These are phyloP conservation scores for Melieria omissa DNA, from an alignment of 2,888 invertebrate species.

Conservation along the genomic window DNA sequence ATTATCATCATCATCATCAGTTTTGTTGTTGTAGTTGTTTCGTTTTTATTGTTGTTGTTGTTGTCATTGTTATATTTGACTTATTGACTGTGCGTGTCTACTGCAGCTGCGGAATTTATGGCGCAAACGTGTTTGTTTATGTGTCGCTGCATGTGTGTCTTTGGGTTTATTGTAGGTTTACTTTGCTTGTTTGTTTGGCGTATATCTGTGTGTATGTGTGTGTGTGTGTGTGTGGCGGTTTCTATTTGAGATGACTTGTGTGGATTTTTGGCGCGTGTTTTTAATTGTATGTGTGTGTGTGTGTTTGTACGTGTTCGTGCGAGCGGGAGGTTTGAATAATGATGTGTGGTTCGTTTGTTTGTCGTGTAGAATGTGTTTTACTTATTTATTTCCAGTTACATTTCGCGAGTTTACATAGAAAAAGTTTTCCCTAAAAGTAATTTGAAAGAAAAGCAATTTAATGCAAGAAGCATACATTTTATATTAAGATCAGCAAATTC, in stretches of 20 bases:
- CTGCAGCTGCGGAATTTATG: constrained; percentile 20
- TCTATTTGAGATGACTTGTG: not conserved
- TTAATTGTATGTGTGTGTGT: not conserved
- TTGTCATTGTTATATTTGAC: constrained; percentile 41
- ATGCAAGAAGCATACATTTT: no score
- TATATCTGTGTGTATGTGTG: not conserved
- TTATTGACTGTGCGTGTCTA: constrained; percentile 45
- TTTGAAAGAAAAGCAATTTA: no score
- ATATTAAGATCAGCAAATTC: no score
- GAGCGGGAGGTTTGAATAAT: not conserved
- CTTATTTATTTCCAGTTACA: no score
- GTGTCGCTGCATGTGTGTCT: not conserved
- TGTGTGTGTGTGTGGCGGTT: not conserved
- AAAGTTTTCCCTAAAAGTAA: not conserved
- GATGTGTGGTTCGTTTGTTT: not conserved
- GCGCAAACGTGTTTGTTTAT: constrained; percentile 17
- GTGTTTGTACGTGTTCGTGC: constrained; percentile 1
- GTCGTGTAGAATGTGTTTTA: no score
- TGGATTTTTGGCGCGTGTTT: not conserved
- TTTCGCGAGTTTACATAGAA: not conserved
- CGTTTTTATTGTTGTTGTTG: constrained; percentile 17
- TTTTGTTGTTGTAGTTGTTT: constrained; percentile 24
- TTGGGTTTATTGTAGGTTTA: constrained; percentile 7
- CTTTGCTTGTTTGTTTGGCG: not conserved
- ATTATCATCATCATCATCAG: constrained; percentile 4